phyloP scores from a whole-genome alignment of 2,888 invertebrate genomes.

The Limnephilus marmoratus region DNA sequence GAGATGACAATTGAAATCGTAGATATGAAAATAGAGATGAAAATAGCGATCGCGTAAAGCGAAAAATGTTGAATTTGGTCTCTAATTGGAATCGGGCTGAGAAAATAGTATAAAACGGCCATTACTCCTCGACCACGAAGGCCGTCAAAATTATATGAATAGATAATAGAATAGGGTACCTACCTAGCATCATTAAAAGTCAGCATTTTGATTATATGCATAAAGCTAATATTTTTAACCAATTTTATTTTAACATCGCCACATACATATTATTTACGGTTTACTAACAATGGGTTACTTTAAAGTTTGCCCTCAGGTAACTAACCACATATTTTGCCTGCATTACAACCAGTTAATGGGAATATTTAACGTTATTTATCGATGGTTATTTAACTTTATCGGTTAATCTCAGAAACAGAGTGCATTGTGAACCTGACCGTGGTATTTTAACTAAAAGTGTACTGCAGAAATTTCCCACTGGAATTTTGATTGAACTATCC shows the following conservation, averaged over 20 bases:
- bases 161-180: no score
- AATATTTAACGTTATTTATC: slow-evolving; percentile 29
- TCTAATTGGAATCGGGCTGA: no score
- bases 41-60: no score
- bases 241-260: not conserved
- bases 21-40: no score
- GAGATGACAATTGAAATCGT: no score
- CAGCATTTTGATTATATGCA: not conserved
- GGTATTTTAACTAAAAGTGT: slow-evolving; percentile 32
- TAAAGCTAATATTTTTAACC: not conserved
- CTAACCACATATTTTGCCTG: slow-evolving; percentile 9
- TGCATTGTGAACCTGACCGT: slow-evolving; percentile 9
- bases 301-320: not conserved
- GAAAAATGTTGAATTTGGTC: no score
- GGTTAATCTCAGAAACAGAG: not conserved
- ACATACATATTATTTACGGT: no score
- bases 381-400: slow-evolving; percentile 12
- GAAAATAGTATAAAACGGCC: no score
- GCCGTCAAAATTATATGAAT: no score
- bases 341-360: slow-evolving; percentile 10
- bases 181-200: not conserved
- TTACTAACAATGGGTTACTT: not conserved
- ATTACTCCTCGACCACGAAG: no score
- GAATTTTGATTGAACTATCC: not conserved
- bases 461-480: not conserved